phyloP scores from a whole-genome alignment of 23 tunicate genomes.

The Styela plicata region DNA sequence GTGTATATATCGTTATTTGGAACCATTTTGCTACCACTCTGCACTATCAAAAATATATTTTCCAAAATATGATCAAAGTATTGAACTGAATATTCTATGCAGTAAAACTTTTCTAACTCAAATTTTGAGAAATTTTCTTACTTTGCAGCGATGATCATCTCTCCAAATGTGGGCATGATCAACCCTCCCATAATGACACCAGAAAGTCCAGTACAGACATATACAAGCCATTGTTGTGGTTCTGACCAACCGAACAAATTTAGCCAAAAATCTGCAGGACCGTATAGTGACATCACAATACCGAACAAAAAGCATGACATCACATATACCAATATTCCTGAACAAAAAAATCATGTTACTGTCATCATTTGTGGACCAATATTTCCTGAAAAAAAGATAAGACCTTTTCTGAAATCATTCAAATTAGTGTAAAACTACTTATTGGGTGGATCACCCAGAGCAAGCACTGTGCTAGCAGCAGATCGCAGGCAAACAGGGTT shows the following conservation, averaged over 20 bases:
- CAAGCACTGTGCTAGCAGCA: no score
- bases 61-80: no score
- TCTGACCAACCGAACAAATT: conserved; percentile 58
- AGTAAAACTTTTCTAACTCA: no score
- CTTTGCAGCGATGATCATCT: conserved; percentile 64
- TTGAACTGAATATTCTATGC: no score
- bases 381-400: conserved; percentile 8
- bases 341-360: no score
- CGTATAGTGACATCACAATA: conserved; percentile 35
- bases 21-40: no score
- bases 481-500: no score
- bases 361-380: conserved; percentile 23
- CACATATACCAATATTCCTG: no score
- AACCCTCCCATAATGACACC: conserved; percentile 65
- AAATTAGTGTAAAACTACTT: background rate
- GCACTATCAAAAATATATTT: no score
- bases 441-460: background rate
- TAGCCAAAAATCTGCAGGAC: conserved; percentile 47
- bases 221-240: conserved; percentile 72
- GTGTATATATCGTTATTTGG: no score
- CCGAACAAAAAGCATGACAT: background rate
- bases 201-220: conserved; percentile 29
- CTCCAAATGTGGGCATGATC: conserved; percentile 84
- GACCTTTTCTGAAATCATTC: no score
- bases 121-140: conserved; percentile 27